Base-by-base conservation (phyloP, 2,888 invertebrate genomes). In the Eristalinus sepulchralis region DNA sequence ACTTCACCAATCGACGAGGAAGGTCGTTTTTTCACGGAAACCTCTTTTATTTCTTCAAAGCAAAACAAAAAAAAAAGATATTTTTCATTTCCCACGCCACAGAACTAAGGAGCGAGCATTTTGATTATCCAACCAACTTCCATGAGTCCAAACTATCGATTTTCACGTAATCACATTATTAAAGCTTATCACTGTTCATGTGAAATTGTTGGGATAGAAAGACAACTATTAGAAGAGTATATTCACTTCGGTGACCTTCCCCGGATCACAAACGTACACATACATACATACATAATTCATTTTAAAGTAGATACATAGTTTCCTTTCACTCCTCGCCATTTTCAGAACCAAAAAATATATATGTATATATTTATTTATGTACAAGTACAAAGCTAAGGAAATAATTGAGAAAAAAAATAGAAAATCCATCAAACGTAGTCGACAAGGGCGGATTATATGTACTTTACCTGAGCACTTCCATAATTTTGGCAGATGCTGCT, bases 401-500 rank as follows among this genome's bases (percentile, higher is more conserved):
- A 47, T 47, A 8, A 4, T 39, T 39, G 39, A 27, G 13, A 22
- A 24, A n/a, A 1, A 47, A 13, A 33, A 75, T 20, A 72, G 24
- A 22, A 33, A 13, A 11, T 17, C 33, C 39, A 17, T 39, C 57
- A 20, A 27, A 20, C 39, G 31, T 10, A 47, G 13, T 1, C 11
- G 57, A 57, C 10, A n/a, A 4, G n/a, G 57, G 2, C 11, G 22
- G 17, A 11, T 31, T 22, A 33, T 20, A 5, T 1, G 20, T 63
- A 3, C 31, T 33, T 89, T 88, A 90, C 90, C 90, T 88, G 89
- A 81, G 73, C 90, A 90, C 68, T 85, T 88, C 90, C 89, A 90
- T 53, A 85, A 73, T 80, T 89, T 89, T 59, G 89, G 86, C 53
- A 82, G 85, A 36, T 85, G 76, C 57, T 82, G 84, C 57, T 82